phyloP scores from a whole-genome alignment of 1,140 invertebrate species.

The Cryptotermes secundus region DNA sequence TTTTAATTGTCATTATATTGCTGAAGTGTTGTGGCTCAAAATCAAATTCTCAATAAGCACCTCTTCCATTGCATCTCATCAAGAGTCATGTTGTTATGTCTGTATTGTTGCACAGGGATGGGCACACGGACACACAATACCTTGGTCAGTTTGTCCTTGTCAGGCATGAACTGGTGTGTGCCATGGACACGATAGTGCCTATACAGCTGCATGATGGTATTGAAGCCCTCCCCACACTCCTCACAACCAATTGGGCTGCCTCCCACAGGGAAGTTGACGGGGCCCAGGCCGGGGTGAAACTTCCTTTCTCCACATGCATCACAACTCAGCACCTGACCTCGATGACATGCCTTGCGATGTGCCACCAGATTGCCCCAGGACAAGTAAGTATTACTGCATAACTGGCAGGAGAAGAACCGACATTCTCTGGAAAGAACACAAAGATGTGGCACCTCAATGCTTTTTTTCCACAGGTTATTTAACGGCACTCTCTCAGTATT shows the following conservation, averaged over 20 bases:
- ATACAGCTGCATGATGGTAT: conserved; percentile 12
- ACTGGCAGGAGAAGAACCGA: conserved; percentile 25
- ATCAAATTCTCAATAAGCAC: too few relatives aligned
- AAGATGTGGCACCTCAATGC: too few relatives aligned
- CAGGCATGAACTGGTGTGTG: neutral
- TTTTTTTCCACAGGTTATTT: too few relatives aligned
- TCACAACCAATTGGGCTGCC: conserved; percentile 30
- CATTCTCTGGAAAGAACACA: conserved; percentile 2
- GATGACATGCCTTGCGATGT: conserved; percentile 35
- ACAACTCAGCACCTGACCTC: conserved; percentile 30
- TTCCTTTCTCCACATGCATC: conserved; percentile 21
- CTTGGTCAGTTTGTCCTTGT: neutral
- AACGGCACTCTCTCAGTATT: too few relatives aligned
- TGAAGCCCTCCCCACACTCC: conserved; percentile 32
- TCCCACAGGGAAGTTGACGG: conserved; percentile 26
- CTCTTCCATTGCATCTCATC: too few relatives aligned
- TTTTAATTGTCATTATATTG: too few relatives aligned
- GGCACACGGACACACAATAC: neutral
- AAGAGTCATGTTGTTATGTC: too few relatives aligned
- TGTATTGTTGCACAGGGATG: too few relatives aligned
- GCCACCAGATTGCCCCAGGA: conserved; percentile 35
- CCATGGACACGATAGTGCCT: conserved; percentile 27
- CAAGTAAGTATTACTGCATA: conserved; percentile 33
- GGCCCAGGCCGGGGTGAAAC: conserved; percentile 18
- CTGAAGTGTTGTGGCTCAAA: too few relatives aligned